A percentile compares a stretch with the other conserved stretches of the same genome.
phyloP scores from a whole-genome alignment of 2,797 vertebrate species.

The Labroides dimidiatus region DNA sequence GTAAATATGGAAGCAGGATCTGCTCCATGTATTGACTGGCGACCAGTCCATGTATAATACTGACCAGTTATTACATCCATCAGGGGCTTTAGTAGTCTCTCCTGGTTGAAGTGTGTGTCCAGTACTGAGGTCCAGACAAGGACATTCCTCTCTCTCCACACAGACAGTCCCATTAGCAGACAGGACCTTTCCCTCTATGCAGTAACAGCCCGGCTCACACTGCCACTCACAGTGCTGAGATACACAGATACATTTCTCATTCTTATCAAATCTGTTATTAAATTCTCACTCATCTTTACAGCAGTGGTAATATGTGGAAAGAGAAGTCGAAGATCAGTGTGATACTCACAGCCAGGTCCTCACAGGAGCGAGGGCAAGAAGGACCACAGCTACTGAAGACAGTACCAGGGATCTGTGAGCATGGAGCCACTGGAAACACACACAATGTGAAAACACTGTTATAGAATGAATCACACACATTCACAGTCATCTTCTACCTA shows the following conservation, averaged over 20 bases:
- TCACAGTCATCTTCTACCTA: not conserved
- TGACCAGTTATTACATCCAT: slow-evolving; percentile 93
- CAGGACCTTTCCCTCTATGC: slow-evolving; percentile 85
- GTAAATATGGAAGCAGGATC: not conserved
- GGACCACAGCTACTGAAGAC: slow-evolving; percentile 89
- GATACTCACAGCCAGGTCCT: slow-evolving; percentile 87
- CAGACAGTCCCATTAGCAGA: slow-evolving; percentile 82
- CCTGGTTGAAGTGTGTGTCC: slow-evolving; percentile 78
- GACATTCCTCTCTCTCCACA: slow-evolving; percentile 78
- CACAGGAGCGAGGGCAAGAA: slow-evolving; percentile 90
- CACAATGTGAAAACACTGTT: slow-evolving; percentile 9
- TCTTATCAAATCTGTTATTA: not conserved
- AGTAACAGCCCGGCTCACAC: slow-evolving; percentile 92
- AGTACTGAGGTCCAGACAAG: slow-evolving; percentile 85
- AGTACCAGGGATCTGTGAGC: slow-evolving; percentile 82
- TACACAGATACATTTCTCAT: not conserved
- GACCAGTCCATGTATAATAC: slow-evolving; percentile 52
- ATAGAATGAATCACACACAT: not conserved
- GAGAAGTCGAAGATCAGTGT: not conserved
- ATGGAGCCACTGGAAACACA: slow-evolving; percentile 81
- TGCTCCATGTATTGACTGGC: not conserved
- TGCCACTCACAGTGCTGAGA: slow-evolving; percentile 86
- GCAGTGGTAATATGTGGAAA: too few relatives aligned
- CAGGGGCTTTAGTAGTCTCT: slow-evolving; percentile 54
- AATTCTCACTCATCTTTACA: not conserved